Evolutionary conservation across 1,140 invertebrate genomes (phyloP), one percentile per base, ranked within the genome.

Genomic region (Apis mellifera): DNA sequence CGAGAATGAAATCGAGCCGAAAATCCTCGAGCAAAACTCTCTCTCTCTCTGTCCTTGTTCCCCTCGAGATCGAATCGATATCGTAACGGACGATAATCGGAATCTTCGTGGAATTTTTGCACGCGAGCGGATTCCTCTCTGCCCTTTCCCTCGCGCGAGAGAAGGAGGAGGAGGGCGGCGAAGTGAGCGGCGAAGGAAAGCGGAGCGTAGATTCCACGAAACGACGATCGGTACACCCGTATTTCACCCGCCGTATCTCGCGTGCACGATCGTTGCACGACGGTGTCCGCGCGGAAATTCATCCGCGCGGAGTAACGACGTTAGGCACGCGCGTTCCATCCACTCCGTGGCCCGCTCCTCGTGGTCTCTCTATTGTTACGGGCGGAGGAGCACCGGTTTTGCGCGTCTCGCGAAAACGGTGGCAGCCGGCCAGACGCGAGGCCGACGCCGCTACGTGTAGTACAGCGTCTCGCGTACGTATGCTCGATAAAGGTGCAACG

Each of bases 261-360:
- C 57, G 57, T 62, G 69, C 69, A 21, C 21, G 50, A 72, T 79
- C 69, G 69, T 0, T 23, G 26, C n/a, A 26, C 54, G 72, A 15
- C 19, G 69, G 26, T 73, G 78, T 64, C 78, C 3, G 69, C 76
- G 76, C 60, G 42, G 66, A 64, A 79, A 79, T 73, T 79, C 78
- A 73, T 73, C 78, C 21, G 57, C 3, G 4, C 23, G 21, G 11
- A 23, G 69, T 48, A 73, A 72, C 57, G 78, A 79, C 78, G 23
- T 79, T 55, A 64, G 69, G 69, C 78, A 79, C 78, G 78, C 78
- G 78, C 78, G 78, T 79, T 60, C 78, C 55, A 62, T 60, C 68
- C 17, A 32, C 32, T 32, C 32, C n/a, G n/a, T 48, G 1, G 64
- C 4, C 42, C 42, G 11, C 19, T 65, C 64, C 15, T 78, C 42